These are phyloP conservation scores for Bombus waltoni DNA, from an alignment of 1,140 invertebrate species.

Conservation along the genomic window DNA sequence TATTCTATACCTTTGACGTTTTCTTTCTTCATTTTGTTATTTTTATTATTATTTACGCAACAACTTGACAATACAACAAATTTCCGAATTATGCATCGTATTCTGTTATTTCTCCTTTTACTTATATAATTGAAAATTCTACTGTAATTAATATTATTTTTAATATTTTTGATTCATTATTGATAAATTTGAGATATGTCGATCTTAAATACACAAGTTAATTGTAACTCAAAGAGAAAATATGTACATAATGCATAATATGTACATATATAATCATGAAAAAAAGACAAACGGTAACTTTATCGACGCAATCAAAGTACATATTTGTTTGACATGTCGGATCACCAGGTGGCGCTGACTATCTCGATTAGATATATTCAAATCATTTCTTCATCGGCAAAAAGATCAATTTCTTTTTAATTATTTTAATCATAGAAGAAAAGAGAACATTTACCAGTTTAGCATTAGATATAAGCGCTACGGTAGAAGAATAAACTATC, in stretches of 20 bases:
- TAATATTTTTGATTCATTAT: neutral
- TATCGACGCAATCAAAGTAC: slow-evolving; percentile 38
- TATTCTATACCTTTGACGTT: neutral
- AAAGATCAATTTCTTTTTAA: neutral
- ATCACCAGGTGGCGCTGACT: slow-evolving; percentile 23
- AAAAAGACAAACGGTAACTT: neutral
- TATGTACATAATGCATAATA: no score
- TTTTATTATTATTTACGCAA: neutral
- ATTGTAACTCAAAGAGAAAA: neutral
- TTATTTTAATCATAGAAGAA: neutral
- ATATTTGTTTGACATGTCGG: neutral
- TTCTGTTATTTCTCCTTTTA: neutral
- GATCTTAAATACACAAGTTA: neutral
- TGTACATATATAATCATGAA: neutral
- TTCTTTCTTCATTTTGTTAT: neutral
- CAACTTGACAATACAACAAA: neutral
- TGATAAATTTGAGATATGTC: neutral
- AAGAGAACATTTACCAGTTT: neutral
- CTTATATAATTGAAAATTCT: neutral
- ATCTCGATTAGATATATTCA: neutral
- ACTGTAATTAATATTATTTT: neutral
- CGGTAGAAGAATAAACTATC: neutral
- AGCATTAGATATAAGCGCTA: neutral
- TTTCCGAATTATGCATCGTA: neutral
- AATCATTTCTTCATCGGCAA: neutral